Percentiles rank a stretch among this genome's conserved stretches.
Conservation (phyloP, 2,888 invertebrate species). For the Thera obeliscata region DNA sequence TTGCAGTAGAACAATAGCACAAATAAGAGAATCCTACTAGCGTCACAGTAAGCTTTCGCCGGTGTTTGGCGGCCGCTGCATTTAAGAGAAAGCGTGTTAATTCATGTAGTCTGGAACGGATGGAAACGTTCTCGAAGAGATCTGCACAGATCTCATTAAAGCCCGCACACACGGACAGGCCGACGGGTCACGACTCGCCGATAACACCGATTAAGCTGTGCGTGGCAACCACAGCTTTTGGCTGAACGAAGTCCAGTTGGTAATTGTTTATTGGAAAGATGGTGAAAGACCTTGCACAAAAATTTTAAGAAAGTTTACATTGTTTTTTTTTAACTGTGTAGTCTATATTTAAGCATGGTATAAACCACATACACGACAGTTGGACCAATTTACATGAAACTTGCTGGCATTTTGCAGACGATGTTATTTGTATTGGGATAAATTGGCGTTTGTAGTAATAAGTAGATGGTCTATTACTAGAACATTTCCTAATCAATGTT, state of each 20-base stretch:
- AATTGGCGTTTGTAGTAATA: too few species aligned
- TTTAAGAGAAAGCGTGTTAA: conserved; percentile 18
- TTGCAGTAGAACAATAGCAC: too few species aligned
- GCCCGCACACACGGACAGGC: conserved; percentile 28
- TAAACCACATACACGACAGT: too few species aligned
- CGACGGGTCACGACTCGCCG: conserved; percentile 25
- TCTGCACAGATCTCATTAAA: conserved; percentile 25
- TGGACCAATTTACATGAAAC: too few species aligned
- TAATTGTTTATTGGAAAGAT: background rate
- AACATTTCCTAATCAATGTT: too few species aligned
- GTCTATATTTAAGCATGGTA: too few species aligned
- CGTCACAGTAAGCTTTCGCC: background rate
- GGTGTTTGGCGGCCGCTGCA: background rate
- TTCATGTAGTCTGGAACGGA: conserved; percentile 46
- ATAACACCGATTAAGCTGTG: conserved; percentile 19
- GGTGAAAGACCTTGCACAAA: background rate
- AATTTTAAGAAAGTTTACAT: too few species aligned
- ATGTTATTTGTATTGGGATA: too few species aligned
- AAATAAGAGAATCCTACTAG: too few species aligned
- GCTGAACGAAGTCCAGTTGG: background rate
- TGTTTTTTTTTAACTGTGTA: too few species aligned
- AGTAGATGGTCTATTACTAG: too few species aligned
- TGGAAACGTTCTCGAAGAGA: conserved; percentile 48
- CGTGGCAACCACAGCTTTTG: conserved; percentile 1
- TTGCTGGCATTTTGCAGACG: too few species aligned